phyloP scores from a whole-genome alignment of 2,797 vertebrate species.

The Hozukius guyotensis region DNA sequence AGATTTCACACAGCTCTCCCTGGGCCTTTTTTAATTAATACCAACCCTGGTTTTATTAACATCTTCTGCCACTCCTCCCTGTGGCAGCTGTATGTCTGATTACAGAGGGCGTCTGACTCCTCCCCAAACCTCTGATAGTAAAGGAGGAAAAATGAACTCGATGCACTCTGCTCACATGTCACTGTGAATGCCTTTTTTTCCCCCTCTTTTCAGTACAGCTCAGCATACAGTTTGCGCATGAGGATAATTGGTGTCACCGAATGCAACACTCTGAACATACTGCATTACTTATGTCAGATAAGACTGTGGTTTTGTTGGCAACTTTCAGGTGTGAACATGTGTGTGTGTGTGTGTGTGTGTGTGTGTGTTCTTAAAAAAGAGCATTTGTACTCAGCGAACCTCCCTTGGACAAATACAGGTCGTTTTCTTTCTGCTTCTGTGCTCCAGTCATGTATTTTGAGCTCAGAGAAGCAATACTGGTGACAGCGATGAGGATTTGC shows the following conservation, averaged over 20 bases:
- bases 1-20: slow-evolving; percentile 20
- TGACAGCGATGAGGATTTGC: not conserved
- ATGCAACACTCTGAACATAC: not conserved
- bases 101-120: slow-evolving; percentile 12
- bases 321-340: not conserved
- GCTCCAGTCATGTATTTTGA: not conserved
- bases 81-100: slow-evolving; percentile 30
- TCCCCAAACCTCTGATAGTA: not conserved
- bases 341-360: not conserved
- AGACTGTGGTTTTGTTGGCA: not conserved
- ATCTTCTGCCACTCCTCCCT: slow-evolving; percentile 13
- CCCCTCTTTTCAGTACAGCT: not conserved
- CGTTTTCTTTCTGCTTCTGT: not conserved
- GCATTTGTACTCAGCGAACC: not conserved
- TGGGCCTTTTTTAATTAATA: slow-evolving; percentile 46
- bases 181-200: not conserved
- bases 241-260: not conserved
- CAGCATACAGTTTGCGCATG: not conserved
- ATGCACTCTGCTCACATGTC: not conserved
- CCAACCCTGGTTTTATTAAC: slow-evolving; percentile 40
- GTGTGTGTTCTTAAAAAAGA: not conserved
- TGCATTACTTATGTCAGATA: not conserved
- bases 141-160: not conserved
- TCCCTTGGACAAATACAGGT: not conserved
- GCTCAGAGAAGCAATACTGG: not conserved